Percentiles rank a stretch among this genome's conserved stretches.
Evolutionary conservation across 2,113 vertebrate genomes (phyloP).

Genomic region (Emydura subglobosa): DNA sequence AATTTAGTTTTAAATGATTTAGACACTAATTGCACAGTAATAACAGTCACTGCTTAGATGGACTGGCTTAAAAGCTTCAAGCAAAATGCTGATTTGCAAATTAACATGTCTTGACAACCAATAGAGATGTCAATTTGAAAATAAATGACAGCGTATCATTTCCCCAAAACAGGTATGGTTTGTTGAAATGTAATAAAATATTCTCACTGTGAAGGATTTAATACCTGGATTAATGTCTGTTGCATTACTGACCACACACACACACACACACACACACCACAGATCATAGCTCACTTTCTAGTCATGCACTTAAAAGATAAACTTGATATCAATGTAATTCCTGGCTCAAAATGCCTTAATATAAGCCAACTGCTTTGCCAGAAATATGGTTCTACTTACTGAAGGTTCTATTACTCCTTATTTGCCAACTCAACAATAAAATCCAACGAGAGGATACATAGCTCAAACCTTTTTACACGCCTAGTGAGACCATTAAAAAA

Average conservation of each 20-base stretch:
- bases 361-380: conserved; percentile 8
- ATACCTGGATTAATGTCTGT: neutral
- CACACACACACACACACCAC: neutral
- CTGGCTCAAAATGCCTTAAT: conserved; percentile 34
- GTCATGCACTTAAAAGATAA: conserved; percentile 37
- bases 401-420: neutral
- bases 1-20: conserved; percentile 31
- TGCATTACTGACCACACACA: conserved; percentile 48
- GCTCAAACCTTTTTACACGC: neutral
- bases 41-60: neutral
- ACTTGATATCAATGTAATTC: conserved; percentile 34
- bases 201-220: conserved; percentile 57
- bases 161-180: conserved; percentile 50
- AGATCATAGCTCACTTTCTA: conserved; percentile 61
- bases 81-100: conserved; percentile 45
- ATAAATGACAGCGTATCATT: conserved; percentile 51
- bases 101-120: conserved; percentile 7
- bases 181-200: conserved; percentile 47
- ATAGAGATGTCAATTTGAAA: conserved; percentile 20
- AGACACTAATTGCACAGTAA: conserved; percentile 39
- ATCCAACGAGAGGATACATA: neutral
- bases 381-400: neutral
- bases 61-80: conserved; percentile 25
- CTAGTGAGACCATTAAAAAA: neutral
- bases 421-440: neutral